Base-by-base conservation (phyloP, 2,797 vertebrate genomes). In the Spheniscus humboldti region DNA sequence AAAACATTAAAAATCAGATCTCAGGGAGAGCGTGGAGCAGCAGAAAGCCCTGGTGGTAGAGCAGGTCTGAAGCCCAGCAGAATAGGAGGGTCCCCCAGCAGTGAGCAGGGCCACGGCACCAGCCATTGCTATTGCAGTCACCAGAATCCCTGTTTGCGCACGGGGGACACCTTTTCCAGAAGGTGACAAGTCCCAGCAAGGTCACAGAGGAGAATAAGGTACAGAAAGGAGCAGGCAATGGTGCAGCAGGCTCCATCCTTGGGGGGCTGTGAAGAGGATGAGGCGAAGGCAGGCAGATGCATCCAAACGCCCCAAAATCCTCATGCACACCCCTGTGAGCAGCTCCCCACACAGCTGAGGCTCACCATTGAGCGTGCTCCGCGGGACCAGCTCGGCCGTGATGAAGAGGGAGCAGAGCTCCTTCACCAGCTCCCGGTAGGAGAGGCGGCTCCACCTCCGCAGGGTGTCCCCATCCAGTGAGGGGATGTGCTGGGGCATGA, bases 371-470 rank as follows among this genome's bases (percentile, higher is more conserved):
- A 99, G 97, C 4, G 98, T 94, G 2, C 81, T 73, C 96, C 94
- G 97, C 0, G 99, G 98, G 56, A 99, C 96, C 75, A 98, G 96
- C 20, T 98, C 89, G 0, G 97, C 74, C 0, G 98, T 94, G 60
- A 99, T 96, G 96, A 99, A 99, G 47, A 99, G 97, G 2, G 98
- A 96, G 22, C 98, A 98, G 4, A 99, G 97, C 96, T 99, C 98
- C 95, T 98, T 98, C 84, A 99, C 99, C 95, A 99, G 97, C 67
- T 97, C 86, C 1, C 71, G 91, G 97, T 99, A 99, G 85, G 98
- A 96, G 41, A 99, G 97, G 6, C 25, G 35, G 69, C 96, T 98
- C 99, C 99, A 99, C 48, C 41, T 60, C 59, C 25, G 60, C 79
- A 99, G 92, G 5, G 97, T 98, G 79, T 98, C 92, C 11, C 56